Percentiles rank a stretch among this genome's conserved stretches.
Conservation (phyloP, 2,113 vertebrate species). For the Hyaena hyaena region DNA sequence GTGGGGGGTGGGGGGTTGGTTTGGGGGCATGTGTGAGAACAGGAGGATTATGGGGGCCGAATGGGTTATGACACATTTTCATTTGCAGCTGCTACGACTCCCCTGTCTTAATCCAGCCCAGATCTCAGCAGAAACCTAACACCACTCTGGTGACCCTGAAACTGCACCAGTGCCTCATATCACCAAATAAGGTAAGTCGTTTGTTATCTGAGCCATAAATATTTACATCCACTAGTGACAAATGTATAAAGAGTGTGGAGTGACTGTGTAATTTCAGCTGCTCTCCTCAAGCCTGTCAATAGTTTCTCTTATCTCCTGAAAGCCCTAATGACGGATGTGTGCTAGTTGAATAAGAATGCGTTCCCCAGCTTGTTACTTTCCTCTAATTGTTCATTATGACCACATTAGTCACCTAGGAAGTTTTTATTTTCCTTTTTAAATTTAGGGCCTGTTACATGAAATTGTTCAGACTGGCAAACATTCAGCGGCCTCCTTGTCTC, state of each 20-base stretch:
- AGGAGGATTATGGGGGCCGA: slow-evolving; percentile 29
- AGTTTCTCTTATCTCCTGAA: slow-evolving; percentile 76
- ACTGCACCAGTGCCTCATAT: slow-evolving; percentile 67
- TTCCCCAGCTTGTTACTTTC: slow-evolving; percentile 61
- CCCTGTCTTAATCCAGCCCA: slow-evolving; percentile 60
- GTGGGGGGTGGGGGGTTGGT: not conserved
- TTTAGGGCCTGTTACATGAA: not conserved
- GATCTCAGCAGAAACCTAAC: slow-evolving; percentile 70
- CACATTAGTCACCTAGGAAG: slow-evolving; percentile 45
- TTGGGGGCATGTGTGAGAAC: slow-evolving; percentile 52
- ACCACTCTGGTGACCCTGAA: slow-evolving; percentile 71
- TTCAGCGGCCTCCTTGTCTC: not conserved
- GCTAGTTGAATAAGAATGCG: not conserved
- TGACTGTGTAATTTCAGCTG: slow-evolving; percentile 78
- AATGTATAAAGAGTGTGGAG: slow-evolving; percentile 69
- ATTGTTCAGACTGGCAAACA: slow-evolving; percentile 32
- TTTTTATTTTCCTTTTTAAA: slow-evolving; percentile 56
- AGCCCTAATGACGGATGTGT: slow-evolving; percentile 57
- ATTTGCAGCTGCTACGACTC: slow-evolving; percentile 71
- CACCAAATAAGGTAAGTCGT: slow-evolving; percentile 75
- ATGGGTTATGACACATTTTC: slow-evolving; percentile 69
- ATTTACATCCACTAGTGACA: slow-evolving; percentile 81
- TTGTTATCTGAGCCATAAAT: slow-evolving; percentile 82
- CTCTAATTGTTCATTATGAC: slow-evolving; percentile 40
- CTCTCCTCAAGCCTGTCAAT: slow-evolving; percentile 55